phyloP scores from a whole-genome alignment of 2,888 invertebrate species.

The Phortica okadai region DNA sequence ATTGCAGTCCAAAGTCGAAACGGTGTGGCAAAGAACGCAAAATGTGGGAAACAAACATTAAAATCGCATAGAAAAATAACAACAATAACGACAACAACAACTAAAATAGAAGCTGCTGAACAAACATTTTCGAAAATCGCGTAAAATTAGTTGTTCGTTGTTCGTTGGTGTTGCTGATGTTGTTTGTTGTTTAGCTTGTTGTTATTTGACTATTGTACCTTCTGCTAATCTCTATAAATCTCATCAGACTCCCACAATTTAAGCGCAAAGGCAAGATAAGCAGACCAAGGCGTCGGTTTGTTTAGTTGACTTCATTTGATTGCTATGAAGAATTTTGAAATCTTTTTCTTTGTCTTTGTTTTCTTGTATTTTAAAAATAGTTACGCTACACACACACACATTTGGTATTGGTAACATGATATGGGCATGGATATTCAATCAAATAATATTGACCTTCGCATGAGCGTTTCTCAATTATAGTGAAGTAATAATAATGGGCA shows the following conservation, averaged over 20 bases:
- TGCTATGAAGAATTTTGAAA: neutral
- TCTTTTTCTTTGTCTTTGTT: neutral
- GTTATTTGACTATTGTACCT: conserved; percentile 64
- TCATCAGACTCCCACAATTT: conserved; percentile 68
- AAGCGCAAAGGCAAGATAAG: no score
- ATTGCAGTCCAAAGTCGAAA: neutral
- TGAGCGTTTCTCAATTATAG: neutral
- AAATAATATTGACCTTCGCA: conserved; percentile 33
- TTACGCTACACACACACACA: no score
- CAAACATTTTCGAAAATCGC: conserved; percentile 34
- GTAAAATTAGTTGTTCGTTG: conserved; percentile 38
- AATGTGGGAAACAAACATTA: conserved; percentile 25
- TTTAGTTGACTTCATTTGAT: neutral
- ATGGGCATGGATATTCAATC: no score
- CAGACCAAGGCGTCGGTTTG: neutral
- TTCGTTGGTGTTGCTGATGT: conserved; percentile 50
- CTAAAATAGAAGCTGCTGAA: conserved; percentile 39
- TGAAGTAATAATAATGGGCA: neutral
- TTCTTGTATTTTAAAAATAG: neutral
- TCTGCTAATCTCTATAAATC: conserved; percentile 66
- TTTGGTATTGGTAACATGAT: no score
- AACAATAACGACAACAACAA: neutral
- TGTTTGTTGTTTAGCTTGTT: conserved; percentile 56
- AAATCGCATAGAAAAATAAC: neutral
- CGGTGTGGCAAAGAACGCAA: conserved; percentile 44